These are phyloP conservation scores for Fukomys damarensis DNA, from an alignment of 2,113 vertebrate species.

Conservation along the genomic window DNA sequence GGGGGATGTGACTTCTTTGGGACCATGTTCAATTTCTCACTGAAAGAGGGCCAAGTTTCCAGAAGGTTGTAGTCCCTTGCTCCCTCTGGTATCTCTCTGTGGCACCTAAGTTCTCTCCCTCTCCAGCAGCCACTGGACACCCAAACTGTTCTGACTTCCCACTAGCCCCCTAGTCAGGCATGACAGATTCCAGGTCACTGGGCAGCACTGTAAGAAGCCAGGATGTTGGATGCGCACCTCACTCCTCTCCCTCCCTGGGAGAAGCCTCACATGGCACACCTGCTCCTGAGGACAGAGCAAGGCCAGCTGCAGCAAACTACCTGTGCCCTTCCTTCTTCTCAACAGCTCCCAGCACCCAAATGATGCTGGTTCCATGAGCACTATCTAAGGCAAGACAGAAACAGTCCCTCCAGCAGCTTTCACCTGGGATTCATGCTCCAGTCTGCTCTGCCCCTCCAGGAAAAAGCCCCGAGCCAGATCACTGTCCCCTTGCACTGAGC, in stretches of 20 bases:
- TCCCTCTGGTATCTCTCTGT: background rate
- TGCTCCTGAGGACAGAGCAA: background rate
- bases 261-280: background rate
- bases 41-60: background rate
- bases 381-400: background rate
- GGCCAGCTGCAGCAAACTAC: background rate
- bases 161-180: background rate
- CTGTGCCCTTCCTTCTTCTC: background rate
- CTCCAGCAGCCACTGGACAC: background rate
- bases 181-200: background rate
- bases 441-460: too few species aligned
- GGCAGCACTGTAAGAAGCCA: background rate
- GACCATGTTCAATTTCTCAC: background rate
- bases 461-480: background rate
- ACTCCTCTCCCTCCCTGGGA: background rate
- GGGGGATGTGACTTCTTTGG: background rate
- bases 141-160: background rate
- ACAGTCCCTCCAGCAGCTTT: background rate
- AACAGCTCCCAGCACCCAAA: background rate
- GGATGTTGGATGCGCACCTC: background rate
- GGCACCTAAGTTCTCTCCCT: background rate
- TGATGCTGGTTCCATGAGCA: background rate
- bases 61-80: background rate
- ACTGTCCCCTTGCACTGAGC: background rate
- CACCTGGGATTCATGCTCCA: too few species aligned